Base-by-base conservation (phyloP, 2,888 invertebrate genomes). In the Plusia festucae region DNA sequence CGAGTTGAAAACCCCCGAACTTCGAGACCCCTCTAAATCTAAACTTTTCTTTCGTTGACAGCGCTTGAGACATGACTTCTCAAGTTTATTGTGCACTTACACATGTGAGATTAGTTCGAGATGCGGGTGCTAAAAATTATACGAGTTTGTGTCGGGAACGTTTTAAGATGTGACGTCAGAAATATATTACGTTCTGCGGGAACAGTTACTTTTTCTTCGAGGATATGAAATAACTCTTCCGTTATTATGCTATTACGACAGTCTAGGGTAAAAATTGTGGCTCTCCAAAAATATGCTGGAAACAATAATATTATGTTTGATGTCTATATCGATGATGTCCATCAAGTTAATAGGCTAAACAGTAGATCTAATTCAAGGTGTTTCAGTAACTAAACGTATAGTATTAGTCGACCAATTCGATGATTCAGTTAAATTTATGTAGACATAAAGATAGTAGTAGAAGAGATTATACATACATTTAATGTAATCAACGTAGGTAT, bases 11-110 rank as follows among this genome's bases (percentile, higher is more conserved):
- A 83, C 85, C 84, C 84, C 84, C 81, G 55, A 90, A 90, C 83
- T 90, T 83, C 71, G 75, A 75, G 84, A 88, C 87, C 89, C 82
- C 88, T 86, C 85, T 90, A 90, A 91, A 90, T 91, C 88, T 89
- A 83, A 90, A 90, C 86, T 90, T 90, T 85, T 80, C 81, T 78
- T 74, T 81, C 80, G 88, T 86, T 88, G 88, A 89, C 88, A 88
- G 81, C 76, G 70, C 81, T 82, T 81, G 82, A 85, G 82, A 85
- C 85, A 86, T 81, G 85, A 86, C 85, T 88, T 85, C 68, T 73
- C 61, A 76, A 86, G 85, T 84, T 85, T 82, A 78, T 79, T 83
- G 77, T 68, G 72, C 67, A 78, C 81, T 59, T 64, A 60, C 72
- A 77, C 81, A 75, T 79, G 80, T 73, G 65, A 72, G 70, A 71